Evolutionary conservation across 37 sponge, comb jelly and placozoan species (phyloP), one percentile per base, ranked within the genome.

Genomic region (Beroe ovata): DNA sequence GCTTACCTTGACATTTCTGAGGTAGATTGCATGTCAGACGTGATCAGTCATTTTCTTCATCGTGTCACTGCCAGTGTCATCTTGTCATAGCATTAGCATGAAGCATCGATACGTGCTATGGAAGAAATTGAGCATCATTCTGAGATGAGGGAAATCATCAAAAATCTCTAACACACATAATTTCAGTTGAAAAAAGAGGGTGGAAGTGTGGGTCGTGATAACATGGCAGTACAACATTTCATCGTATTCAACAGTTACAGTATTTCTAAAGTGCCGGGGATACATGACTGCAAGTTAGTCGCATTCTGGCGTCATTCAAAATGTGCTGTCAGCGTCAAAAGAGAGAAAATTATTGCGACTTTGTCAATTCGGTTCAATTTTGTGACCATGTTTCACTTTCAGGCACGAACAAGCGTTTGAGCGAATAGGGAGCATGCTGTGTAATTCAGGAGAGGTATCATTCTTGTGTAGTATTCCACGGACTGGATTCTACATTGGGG

Each of bases 371-470:
- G n/a, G n/a, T n/a, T n/a, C n/a, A n/a, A n/a, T n/a, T 63, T 8
- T 63, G 64, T 22, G 26, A 22, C 64, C 64, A 23, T 22, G 8
- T 6, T 69, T 61, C 22, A 22, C 8, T 61, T 19, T 0, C 84
- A 77, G 84, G 47, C 41, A 77, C 47, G 84, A 77, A 1, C 84
- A 77, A 20, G 84, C 84, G 54, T 77, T n/a, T 25, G 54, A 77
- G 84, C 42, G 84, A 23, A 23, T 77, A 4, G 28, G 84, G 20
- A 20, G 41, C 84, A 36, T 77, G 84, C 20, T 39, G 16, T 77
- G 84, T 20, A 23, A 54, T 4, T 39, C 84, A 3, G 84, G 84
- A 29, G 84, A 77, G 54, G 38, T 77, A 8, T 77, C 84, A 42
- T 77, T 77, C 84, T 54, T 77, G 23, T 77, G 39, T 54, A 36